Evolutionary conservation across 2,113 vertebrate genomes (phyloP), one percentile per base, ranked within the genome.

Genomic region (Apus apus): DNA sequence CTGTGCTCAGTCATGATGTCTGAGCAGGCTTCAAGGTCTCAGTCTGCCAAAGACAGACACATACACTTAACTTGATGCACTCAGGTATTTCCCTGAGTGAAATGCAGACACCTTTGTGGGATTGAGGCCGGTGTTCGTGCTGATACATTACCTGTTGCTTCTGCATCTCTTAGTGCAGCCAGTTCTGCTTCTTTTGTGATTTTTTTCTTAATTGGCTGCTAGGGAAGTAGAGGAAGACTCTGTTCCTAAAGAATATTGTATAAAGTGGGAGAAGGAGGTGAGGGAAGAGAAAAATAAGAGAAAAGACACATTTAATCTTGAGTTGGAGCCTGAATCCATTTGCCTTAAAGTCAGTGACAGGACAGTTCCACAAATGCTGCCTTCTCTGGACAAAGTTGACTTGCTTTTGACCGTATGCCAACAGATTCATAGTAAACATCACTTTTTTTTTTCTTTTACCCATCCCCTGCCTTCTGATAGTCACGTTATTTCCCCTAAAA

Each of bases 11-110:
- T 58, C 70, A 2, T 19, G 83, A 87, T 78, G 79, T 38, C 96
- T 88, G 73, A 73, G 88, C 64, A 81, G 85, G 84, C 85, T 93
- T 90, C 89, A 82, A 72, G 96, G 88, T 93, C 80, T 94, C 83
- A 60, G 62, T 90, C 88, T 94, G 92, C 72, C 88, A 62, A 78
- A 87, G 61, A 61, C 70, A 87, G 83, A 78, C 53, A 81, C 53
- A 62, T 21, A n/a, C 64, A 45, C 75, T 88, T 78, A 67, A 92
- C 79, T 85, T 81, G 58, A 54, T 76, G 40, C 70, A 17, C 86
- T 96, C 21, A 2, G 68, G 58, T 82, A 80, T 61, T 87, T 88
- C 61, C 54, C 64, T 91, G 94, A 62, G 88, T 94, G 68, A 30
- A 76, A 72, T 43, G 50, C 26, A 29, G 64, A 34, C 68, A 46